Percentiles rank a stretch among this genome's conserved stretches.
These are phyloP conservation scores for Mirounga angustirostris DNA, from an alignment of 2,113 vertebrate genomes.

Conservation along the genomic window DNA sequence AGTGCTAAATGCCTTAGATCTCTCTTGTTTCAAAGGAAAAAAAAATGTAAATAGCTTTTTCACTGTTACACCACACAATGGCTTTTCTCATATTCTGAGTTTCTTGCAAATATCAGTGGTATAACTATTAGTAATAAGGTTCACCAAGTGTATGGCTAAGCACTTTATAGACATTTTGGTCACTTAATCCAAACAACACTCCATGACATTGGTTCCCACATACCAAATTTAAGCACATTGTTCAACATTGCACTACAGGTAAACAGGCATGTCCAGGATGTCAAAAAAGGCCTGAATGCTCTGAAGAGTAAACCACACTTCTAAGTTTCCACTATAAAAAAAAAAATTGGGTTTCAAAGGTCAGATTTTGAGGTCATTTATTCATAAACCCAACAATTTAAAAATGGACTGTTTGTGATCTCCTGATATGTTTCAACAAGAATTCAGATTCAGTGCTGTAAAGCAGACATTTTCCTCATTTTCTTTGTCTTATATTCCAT, in stretches of 20 bases:
- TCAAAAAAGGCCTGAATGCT: background rate
- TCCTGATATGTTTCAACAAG: background rate
- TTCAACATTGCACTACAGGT: background rate
- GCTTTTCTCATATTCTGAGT: background rate
- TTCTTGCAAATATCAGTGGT: background rate
- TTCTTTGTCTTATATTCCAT: background rate
- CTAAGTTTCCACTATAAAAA: background rate
- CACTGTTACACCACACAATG: background rate
- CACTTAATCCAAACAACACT: background rate
- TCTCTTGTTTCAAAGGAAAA: background rate
- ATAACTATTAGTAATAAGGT: background rate
- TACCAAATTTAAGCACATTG: background rate
- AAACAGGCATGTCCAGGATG: background rate
- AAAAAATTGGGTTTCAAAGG: background rate
- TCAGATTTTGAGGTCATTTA: background rate
- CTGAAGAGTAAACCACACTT: background rate
- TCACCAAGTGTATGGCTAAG: rapidly evolving
- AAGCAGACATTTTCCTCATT: background rate
- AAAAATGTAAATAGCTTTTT: background rate
- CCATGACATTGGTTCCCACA: background rate
- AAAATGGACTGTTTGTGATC: background rate
- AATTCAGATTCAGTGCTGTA: background rate
- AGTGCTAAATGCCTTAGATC: background rate
- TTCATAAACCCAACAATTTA: background rate
- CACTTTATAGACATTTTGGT: background rate